Base-by-base conservation (phyloP, 2,888 invertebrate species). In the Caenorhabditis sp. region DNA sequence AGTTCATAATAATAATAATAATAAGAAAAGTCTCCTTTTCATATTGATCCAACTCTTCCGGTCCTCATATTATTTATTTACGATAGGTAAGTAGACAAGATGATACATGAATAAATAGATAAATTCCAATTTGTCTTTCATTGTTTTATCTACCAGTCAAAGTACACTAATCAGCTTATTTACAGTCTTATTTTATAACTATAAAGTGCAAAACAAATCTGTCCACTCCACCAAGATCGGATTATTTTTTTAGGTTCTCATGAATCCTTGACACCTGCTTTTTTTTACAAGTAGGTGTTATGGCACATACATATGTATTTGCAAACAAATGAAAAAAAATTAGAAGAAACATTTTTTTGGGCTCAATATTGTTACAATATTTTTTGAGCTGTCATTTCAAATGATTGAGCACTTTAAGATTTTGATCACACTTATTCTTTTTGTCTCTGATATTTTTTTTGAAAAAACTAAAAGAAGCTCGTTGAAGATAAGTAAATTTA, bases 401-500 rank as follows among this genome's bases (percentile, higher is more conserved):
- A 72, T 72, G 72, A 72, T 72, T 72, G 72, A 72, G 72, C 72
- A 67, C 72, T 62, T 64, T 64, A 62, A 66, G 67, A 67, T 72
- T 72, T 72, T 72, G 67, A 55, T 71, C 71, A 71, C 71, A 66
- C 50, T 63, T 43, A 50, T 61, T 58, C 58, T 24, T 12, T 27
- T 43, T 26, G 19, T 58, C 50, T 23, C 23, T 31, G n/a, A 55
- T 24, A 17, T 49, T 21, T 50, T 27, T n/a, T 24, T 19, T 27
- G 14, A 55, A 61, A 53, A 57, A 24, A 17, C 43, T 43, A 43
- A 17, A 43, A 43, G 17, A 43, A 43, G 17, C 14, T 43, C 43
- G 3, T 43, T 43, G 43, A 43, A 43, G 43, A 43, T 43, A 43
- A 55, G 23, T 26, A 3, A 26, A 55, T 17, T n/a, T 26, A 55